Evolutionary conservation across 2,888 invertebrate genomes (phyloP), one percentile per base, ranked within the genome.

Genomic region (Gymnoscelis rufifasciata): DNA sequence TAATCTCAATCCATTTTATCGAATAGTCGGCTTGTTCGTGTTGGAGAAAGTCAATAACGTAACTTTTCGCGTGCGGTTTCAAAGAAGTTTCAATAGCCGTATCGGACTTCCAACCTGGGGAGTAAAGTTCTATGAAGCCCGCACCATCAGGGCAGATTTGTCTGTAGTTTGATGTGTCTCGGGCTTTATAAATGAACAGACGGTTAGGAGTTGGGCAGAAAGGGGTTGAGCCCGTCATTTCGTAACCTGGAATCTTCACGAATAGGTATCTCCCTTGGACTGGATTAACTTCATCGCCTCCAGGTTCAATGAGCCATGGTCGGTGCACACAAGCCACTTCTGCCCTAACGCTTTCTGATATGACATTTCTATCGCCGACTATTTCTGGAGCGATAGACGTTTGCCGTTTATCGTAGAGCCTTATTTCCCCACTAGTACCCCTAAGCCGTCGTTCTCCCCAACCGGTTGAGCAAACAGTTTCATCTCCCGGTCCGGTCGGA

Each of bases 281-380:
- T 1, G 83, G 82, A 37, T 89, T 84, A 0, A 91, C 87, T 56
- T 93, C 92, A 59, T 93, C 92, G 52, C 93, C 92, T 47, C 93
- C 92, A 0, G 94, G 94, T 68, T 94, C 93, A 45, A 94, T 92
- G 1, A 94, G 78, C 94, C 94, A 94, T 1, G 94, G 94, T 66
- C 93, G 91, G 64, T 93, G 92, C 19, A 92, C 90, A 71, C 94
- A 94, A 14, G 90, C 89, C 24, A 90, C 90, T 64, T 87, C 87
- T 6, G 87, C 88, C 60, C 86, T 76, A 1, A 87, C 86, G 45
- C 90, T 89, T 60, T 90, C 89, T 31, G 89, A 88, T 57, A 89
- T 82, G 7, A 89, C 83, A 55, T 89, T 79, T 53, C 88, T 75
- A 54, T 89, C 89, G 2, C 87, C 83, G 14, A 88, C 74, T 38